Percentiles rank a stretch among this genome's conserved stretches.
These are phyloP conservation scores for Haliaeetus leucogaster DNA, from an alignment of 2,113 vertebrate genomes.

Conservation along the genomic window DNA sequence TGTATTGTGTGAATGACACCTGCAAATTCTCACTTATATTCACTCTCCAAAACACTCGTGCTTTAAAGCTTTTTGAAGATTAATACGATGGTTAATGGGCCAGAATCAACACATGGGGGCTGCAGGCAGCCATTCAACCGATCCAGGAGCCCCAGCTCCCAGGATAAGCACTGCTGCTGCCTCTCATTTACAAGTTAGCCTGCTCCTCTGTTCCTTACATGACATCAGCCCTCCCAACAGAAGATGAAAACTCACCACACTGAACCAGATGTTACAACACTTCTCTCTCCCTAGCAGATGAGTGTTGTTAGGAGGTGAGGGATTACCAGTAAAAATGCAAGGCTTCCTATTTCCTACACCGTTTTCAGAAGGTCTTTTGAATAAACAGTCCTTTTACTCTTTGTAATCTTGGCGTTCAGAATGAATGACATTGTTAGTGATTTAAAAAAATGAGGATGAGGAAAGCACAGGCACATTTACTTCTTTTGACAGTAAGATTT, in stretches of 20 bases:
- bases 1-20: constrained; percentile 30
- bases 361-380: background rate
- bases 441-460: background rate
- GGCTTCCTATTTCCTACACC: background rate
- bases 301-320: constrained; percentile 15
- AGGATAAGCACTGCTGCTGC: constrained; percentile 15
- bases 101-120: constrained; percentile 45
- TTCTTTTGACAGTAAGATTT: background rate
- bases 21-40: constrained; percentile 50
- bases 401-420: background rate
- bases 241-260: constrained; percentile 39
- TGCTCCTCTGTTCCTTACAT: constrained; percentile 18
- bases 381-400: background rate
- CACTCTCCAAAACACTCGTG: background rate
- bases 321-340: constrained; percentile 30
- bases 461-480: background rate
- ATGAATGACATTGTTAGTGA: background rate
- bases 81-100: constrained; percentile 38
- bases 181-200: constrained; percentile 21
- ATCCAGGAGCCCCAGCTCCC: background rate
- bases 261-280: constrained; percentile 47
- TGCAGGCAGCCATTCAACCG: constrained; percentile 5
- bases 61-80: constrained; percentile 49
- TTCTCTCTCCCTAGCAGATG: constrained; percentile 10
- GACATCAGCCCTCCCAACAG: constrained; percentile 31